Conservation (phyloP, 2,888 invertebrate species). For the Callinectes sapidus region DNA sequence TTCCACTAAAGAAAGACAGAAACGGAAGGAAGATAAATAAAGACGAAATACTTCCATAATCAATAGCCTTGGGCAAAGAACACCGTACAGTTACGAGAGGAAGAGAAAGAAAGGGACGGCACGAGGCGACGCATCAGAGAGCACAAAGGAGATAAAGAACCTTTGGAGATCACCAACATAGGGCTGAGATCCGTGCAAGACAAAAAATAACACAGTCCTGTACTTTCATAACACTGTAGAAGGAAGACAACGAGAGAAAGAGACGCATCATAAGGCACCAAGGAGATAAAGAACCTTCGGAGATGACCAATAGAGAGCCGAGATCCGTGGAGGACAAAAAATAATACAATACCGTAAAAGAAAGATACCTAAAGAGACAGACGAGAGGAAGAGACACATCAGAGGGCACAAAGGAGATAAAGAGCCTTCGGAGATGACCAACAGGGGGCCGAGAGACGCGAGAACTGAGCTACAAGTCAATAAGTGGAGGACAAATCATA, state of each 20-base stretch:
- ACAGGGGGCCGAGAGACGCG: constrained; percentile 3
- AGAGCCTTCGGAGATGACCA: neutral
- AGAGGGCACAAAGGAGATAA: constrained; percentile 3
- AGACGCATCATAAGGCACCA: neutral
- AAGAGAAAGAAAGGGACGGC: neutral
- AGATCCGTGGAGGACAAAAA: neutral
- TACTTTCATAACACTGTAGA: too few species aligned
- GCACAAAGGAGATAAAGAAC: constrained; percentile 30
- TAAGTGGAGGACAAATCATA: constrained; percentile 22
- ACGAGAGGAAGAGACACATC: neutral
- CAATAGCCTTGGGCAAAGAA: neutral
- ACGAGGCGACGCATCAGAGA: neutral
- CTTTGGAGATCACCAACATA: neutral
- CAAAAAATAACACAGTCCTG: too few species aligned
- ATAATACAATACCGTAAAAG: too few species aligned
- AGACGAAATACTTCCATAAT: neutral
- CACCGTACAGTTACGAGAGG: neutral
- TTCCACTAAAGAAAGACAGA: neutral
- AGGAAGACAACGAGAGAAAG: neutral
- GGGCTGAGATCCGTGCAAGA: neutral
- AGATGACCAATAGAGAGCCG: constrained; percentile 9
- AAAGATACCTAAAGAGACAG: too few species aligned
- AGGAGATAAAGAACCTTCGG: constrained; percentile 1
- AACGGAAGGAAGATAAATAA: neutral
- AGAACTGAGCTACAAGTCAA: neutral